Evolutionary conservation across 2,797 vertebrate species (phyloP), one percentile per base, ranked within the genome.

Genomic region (Enteromius viviparus): DNA sequence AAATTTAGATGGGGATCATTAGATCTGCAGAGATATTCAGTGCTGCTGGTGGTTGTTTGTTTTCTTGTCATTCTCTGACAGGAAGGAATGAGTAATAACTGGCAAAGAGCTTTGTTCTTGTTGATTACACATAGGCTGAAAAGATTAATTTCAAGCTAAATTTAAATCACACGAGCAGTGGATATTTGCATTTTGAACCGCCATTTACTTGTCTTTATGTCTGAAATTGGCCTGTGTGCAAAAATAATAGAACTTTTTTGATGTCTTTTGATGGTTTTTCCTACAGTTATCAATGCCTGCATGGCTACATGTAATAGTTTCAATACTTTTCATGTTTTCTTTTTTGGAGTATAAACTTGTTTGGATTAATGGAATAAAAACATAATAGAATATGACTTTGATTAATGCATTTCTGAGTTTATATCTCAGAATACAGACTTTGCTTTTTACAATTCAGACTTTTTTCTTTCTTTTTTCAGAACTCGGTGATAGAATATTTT

Each of bases 1-100:
- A 76, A 76, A 60, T 76, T 60, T 80, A 60, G 62, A 49, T 75
- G 60, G 12, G 76, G 68, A 84, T 84, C 76, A 78, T 71, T 78
- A 78, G 66, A 84, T 78, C 42, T 71, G 32, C 45, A 32, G 45
- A 40, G 55, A 40, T 65, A 40, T 49, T 70, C 7, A 3, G 42
- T 62, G 26, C 19, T 62, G 55, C 17, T 62, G 79, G 17, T 60
- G 60, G 32, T 65, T 68, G 14, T 76, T 80, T 79, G 77, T 69
- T 68, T 80, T 49, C 64, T 55, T 80, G 78, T 80, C 65, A 69
- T 26, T 58, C 45, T 40, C 12, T 66, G 74, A 78, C 62, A 77
- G 64, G 15, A 83, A 45, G 34, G 37, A 45, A 42, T 60, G 64
- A 80, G 78, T 71, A 79, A 78, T 78, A 64, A 78, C 58, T 65